Base-by-base conservation (phyloP, 2,888 invertebrate species). In the Agrochola macilenta region DNA sequence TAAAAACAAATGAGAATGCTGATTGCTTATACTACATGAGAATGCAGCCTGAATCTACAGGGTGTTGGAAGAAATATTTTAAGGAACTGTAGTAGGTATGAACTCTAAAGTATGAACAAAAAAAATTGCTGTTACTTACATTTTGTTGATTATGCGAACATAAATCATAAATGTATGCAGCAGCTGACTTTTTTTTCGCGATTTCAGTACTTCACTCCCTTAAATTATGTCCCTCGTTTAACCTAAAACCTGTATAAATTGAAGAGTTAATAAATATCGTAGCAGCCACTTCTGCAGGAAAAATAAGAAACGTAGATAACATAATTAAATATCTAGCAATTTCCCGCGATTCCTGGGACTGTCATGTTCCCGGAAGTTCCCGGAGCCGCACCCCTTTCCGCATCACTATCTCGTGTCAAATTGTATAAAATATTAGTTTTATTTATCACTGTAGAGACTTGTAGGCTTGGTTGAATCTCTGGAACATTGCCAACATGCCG, bases 381-480 rank as follows among this genome's bases (percentile, higher is more conserved):
- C 73, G 74, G 57, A 35, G 20, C 57, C 39, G 46, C 30, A n/a
- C 57, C 63, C 78, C 46, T 61, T 81, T 60, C 76, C 82, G 75
- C 78, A 14, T 52, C 88, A 79, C 88, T 88, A 88, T 88, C 87
- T 82, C 65, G 23, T 78, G 82, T 84, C 89, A 84, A 87, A 88
- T 84, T 84, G 87, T 69, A 75, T 57, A 63, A 86, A 82, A 78
- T 63, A 52, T 14, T 64, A 70, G 52, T 78, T 69, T 83, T 63
- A 78, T 79, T 75, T 83, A 83, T 65, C 46, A 66, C 39, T 11
- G 7, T 35, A 7, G 20, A 9, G 52, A 43, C 63, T 77, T 35
- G 58, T 5, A 60, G 35, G 77, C 35, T 52, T 49, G 81, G 14
- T 2, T 14, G 54, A 2, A 7, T 35, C 14, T 20, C 39, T 82